These are phyloP conservation scores for Hemiprocne comata DNA, from an alignment of 2,113 vertebrate species.

Conservation along the genomic window DNA sequence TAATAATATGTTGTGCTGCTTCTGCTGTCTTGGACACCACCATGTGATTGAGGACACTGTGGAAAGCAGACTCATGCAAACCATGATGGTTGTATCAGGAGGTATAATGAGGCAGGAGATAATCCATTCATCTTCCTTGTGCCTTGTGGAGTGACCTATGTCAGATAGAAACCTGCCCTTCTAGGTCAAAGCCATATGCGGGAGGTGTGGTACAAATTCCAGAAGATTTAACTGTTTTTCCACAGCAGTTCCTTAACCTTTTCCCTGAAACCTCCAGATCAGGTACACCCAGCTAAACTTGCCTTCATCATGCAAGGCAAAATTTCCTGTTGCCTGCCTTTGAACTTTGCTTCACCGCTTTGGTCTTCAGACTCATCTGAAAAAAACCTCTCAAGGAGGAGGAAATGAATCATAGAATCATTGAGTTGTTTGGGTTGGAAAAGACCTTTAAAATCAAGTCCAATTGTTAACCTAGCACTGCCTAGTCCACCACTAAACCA, in stretches of 20 bases:
- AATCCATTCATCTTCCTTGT: not conserved
- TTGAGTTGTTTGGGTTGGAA: too few relatives aligned
- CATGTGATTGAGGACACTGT: accelerated
- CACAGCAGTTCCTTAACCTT: not conserved
- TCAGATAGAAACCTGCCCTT: not conserved
- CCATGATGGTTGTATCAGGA: not conserved
- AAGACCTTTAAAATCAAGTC: too few relatives aligned
- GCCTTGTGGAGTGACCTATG: not conserved
- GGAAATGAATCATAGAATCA: too few relatives aligned
- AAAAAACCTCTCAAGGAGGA: too few relatives aligned
- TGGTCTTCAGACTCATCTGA: not conserved
- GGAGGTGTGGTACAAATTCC: not conserved
- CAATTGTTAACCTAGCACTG: too few relatives aligned
- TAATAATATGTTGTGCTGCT: not conserved
- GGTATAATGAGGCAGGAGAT: accelerated
- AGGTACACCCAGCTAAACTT: not conserved
- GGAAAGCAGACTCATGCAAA: not conserved
- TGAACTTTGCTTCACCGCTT: not conserved
- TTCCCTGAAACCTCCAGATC: not conserved
- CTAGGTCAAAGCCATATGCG: not conserved
- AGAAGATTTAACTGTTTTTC: not conserved
- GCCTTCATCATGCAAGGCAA: too few relatives aligned
- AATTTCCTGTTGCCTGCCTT: not conserved
- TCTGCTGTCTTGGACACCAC: not conserved
- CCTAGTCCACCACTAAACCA: too few relatives aligned